phyloP scores from a whole-genome alignment of 2,113 vertebrate species.

The Spea multiplicata region DNA sequence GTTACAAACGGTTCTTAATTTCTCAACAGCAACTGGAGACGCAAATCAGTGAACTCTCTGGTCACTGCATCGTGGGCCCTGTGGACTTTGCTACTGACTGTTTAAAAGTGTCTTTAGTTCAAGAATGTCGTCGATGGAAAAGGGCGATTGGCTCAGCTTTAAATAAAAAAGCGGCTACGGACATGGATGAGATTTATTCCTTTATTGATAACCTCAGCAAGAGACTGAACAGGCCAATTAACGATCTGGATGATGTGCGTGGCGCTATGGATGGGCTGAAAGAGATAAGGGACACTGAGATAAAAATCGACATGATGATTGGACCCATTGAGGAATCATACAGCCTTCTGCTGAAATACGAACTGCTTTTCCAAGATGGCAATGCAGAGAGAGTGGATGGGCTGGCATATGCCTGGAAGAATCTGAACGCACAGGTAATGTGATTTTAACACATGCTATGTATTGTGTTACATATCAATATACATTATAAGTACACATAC shows the following conservation, averaged over 20 bases:
- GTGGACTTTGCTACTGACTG: conserved; percentile 64
- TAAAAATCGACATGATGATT: conserved; percentile 67
- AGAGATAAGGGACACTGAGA: conserved; percentile 72
- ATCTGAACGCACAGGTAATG: conserved; percentile 67
- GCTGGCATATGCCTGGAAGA: conserved; percentile 75
- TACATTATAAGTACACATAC: too few species aligned
- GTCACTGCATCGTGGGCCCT: conserved; percentile 56
- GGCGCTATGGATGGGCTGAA: conserved; percentile 69
- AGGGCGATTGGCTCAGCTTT: conserved; percentile 69
- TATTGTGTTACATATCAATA: too few species aligned
- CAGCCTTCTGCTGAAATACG: conserved; percentile 69
- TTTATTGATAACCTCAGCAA: conserved; percentile 70
- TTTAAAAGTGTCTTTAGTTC: conserved; percentile 70
- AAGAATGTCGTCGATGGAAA: conserved; percentile 73
- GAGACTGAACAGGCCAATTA: conserved; percentile 68
- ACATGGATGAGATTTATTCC: conserved; percentile 66
- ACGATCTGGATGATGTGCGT: conserved; percentile 72
- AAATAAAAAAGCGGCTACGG: conserved; percentile 61
- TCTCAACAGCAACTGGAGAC: conserved; percentile 68
- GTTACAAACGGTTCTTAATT: not conserved
- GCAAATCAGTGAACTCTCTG: conserved; percentile 70
- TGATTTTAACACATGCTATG: not conserved
- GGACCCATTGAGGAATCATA: conserved; percentile 78
- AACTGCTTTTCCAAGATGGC: conserved; percentile 67
- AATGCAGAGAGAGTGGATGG: conserved; percentile 74